Evolutionary conservation across 2,888 invertebrate genomes (phyloP).

Genomic region (Plebejus anna): DNA sequence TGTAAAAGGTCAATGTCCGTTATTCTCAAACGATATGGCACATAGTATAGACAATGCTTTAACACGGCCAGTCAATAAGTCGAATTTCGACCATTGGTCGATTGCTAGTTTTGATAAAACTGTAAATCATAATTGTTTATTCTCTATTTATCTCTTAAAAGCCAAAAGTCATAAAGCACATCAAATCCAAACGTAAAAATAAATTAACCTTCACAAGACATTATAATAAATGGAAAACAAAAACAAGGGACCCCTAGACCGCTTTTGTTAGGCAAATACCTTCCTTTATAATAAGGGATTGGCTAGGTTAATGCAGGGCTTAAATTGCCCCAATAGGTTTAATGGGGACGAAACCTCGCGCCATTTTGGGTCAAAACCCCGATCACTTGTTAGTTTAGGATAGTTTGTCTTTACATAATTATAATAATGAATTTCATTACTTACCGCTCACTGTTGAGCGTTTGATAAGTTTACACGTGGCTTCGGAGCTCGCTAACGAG

Average conservation of each 20-base stretch:
- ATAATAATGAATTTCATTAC: constrained; percentile 31
- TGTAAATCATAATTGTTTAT: neutral
- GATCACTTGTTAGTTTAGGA: constrained; percentile 37
- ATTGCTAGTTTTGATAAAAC: neutral
- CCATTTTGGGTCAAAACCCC: constrained; percentile 37
- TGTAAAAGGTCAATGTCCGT: too few relatives aligned
- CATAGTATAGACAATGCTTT: too few relatives aligned
- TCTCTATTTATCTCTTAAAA: neutral
- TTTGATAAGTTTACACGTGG: neutral
- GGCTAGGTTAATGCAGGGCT: constrained; percentile 39
- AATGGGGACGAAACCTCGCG: constrained; percentile 36
- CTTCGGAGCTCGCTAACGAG: neutral
- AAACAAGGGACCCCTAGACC: constrained; percentile 35
- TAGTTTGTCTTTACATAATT: constrained; percentile 30
- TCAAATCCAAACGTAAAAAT: constrained; percentile 11
- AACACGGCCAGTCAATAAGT: too few relatives aligned
- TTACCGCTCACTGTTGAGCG: constrained; percentile 2
- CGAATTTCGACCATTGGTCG: too few relatives aligned
- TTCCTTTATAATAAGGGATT: constrained; percentile 38
- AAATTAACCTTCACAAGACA: constrained; percentile 10
- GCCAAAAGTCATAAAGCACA: neutral
- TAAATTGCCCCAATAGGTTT: constrained; percentile 38
- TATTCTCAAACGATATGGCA: too few relatives aligned
- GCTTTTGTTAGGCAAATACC: constrained; percentile 37
- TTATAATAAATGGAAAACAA: constrained; percentile 30